Base-by-base conservation (phyloP, 2,797 vertebrate species). In the Natrix natrix region DNA sequence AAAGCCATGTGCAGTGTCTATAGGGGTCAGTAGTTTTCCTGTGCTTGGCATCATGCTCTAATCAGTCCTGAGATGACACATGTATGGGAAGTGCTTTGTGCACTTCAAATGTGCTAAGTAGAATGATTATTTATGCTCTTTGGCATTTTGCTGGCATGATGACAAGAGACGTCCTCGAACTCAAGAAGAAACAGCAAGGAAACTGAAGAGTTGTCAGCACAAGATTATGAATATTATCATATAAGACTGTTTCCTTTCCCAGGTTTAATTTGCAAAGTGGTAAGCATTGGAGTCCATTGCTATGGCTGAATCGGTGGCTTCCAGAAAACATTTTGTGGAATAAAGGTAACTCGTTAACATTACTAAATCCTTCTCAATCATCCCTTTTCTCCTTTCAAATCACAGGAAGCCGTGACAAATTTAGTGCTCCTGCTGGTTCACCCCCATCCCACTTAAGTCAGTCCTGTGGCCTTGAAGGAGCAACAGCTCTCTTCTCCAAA, bases 331-430 rank as follows among this genome's bases (percentile, higher is more conserved):
- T 48, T 59, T 91, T 92, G 52, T 91, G 56, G 52, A 89, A 95
- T 24, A 61, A 91, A 94, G 89, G 93, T 92, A 94, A 78, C 94
- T 95, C 95, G 94, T 96, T 94, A 96, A 96, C 86, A 95, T 95
- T 95, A 92, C 17, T 91, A 95, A 96, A 93, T 86, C 93, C 93
- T 93, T 94, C 63, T 94, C 92, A 96, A 95, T 94, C 94, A 78
- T 8, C 48, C 66, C 16, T 90, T 54, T 63, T n/a, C 56, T 90
- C 89, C 59, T 88, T 91, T 86, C 66, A 86, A 95, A 93, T 95
- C 88, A 78, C 0, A 8, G 28, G 94, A 94, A 95, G 94, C n/a
- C 57, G 91, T 92, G 95, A 94, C 87, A 92, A 95, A 95, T 90
- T 59, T 57, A n/a, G 83, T 91, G 91, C 54, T 17, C 3, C 93